Evolutionary conservation across 2,888 invertebrate genomes (phyloP), one percentile per base, ranked within the genome.

Genomic region (Meghimatium bilineatum): DNA sequence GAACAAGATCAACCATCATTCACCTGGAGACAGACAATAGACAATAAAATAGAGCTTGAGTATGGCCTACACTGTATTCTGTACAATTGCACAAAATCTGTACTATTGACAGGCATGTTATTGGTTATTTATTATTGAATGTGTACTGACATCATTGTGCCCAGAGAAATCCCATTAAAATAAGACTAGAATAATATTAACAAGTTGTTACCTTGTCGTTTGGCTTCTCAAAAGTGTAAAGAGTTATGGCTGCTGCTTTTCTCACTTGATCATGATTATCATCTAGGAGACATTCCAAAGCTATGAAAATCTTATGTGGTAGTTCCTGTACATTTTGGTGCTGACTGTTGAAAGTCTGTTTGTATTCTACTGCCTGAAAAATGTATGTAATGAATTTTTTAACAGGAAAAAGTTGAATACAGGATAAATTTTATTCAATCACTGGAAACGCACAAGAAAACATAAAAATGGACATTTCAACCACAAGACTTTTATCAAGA

Each of bases 281-380:
- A 80, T 91, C 91, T 23, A 93, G 88, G 44, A 93, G 88, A 86
- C 90, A 92, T 81, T 93, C 92, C 34, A 94, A 87, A 5, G 93
- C 93, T 23, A 91, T 87, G 87, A 91, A 92, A 74, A 93, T 85
- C 82, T 91, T 89, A 84, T 92, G 92, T 0, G 93, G 93, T 23
- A 93, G 82, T 23, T 87, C 84, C 34, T 23, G 29, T 17, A 79
- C 56, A 44, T 66, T 49, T 36, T 82, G 79, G 52, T 36, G 14
- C 12, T 86, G 86, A n/a, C 86, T 85, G 77, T 89, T 89, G 32
- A 86, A 79, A 0, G 91, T 90, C 0, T 92, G 90, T 67, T 88
- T 89, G 86, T 91, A 92, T 81, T 92, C 91, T 20, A 91, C 90
- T 26, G 92, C 93, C 85, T 84, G 44, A 10, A 49, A n/a, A 32